Evolutionary conservation across 2,888 invertebrate species (phyloP).

Genomic region (Pyrocoelia pectoralis): DNA sequence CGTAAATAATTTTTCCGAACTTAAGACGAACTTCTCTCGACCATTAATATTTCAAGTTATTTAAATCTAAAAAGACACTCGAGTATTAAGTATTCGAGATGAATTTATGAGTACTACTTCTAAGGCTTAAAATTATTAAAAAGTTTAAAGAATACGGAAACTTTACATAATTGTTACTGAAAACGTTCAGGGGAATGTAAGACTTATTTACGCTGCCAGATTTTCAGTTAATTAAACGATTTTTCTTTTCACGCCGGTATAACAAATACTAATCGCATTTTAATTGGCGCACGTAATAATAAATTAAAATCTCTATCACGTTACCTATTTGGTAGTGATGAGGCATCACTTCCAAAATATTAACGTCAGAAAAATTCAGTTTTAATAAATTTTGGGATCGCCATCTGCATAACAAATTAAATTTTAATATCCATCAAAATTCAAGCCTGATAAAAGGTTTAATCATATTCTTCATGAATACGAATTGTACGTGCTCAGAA

Average conservation of each 20-base stretch:
- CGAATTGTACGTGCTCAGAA: slow-evolving; percentile 36
- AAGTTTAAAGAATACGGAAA: slow-evolving; percentile 15
- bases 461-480: slow-evolving; percentile 38
- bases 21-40: too few relatives aligned
- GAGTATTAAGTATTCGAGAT: slow-evolving; percentile 13
- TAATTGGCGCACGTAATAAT: slow-evolving; percentile 8
- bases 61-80: slow-evolving; percentile 16
- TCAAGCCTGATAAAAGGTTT: slow-evolving; percentile 35
- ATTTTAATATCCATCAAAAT: slow-evolving; percentile 38
- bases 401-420: slow-evolving; percentile 35
- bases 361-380: slow-evolving; percentile 27
- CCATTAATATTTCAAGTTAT: background rate
- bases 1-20: too few relatives aligned
- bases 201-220: background rate
- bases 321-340: slow-evolving; percentile 7
- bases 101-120: slow-evolving; percentile 18
- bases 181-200: too few relatives aligned
- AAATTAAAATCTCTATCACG: slow-evolving; percentile 5
- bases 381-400: slow-evolving; percentile 29
- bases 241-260: background rate
- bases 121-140: slow-evolving; percentile 18
- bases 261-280: background rate
- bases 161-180: background rate
- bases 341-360: slow-evolving; percentile 16
- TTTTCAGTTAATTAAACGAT: too few relatives aligned